phyloP scores from a whole-genome alignment of 2,888 invertebrate species.

The Poecilus cupreus region DNA sequence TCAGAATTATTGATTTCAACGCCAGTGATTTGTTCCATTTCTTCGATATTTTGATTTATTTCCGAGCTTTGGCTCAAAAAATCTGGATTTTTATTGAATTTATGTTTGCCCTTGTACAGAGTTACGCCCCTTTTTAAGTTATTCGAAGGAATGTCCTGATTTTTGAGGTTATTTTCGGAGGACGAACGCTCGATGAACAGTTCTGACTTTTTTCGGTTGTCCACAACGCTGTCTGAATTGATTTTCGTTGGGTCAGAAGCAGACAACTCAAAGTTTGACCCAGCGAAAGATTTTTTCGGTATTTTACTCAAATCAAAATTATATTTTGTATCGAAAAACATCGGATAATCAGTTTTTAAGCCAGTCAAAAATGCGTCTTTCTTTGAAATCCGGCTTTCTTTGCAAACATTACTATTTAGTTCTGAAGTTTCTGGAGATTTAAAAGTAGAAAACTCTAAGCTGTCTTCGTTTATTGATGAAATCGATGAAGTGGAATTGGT shows the following conservation, averaged over 20 bases:
- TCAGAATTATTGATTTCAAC: conserved; percentile 23
- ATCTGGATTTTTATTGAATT: not conserved
- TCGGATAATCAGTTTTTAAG: conserved; percentile 33
- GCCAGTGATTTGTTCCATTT: conserved; percentile 20
- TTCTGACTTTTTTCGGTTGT: not conserved
- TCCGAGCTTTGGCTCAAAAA: not conserved
- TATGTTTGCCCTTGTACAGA: conserved; percentile 16
- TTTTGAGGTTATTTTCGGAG: conserved; percentile 42
- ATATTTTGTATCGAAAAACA: conserved; percentile 44
- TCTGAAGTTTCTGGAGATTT: conserved; percentile 8
- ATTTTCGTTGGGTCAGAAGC: not conserved
- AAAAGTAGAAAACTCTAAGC: conserved; percentile 35
- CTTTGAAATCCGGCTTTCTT: conserved; percentile 58
- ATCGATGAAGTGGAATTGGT: conserved; percentile 43
- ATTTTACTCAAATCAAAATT: conserved; percentile 41
- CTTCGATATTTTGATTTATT: conserved; percentile 14
- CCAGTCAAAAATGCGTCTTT: not conserved
- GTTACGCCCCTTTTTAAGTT: conserved; percentile 14
- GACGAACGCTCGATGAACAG: not conserved
- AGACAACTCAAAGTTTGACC: conserved; percentile 7
- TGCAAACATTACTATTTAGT: not conserved
- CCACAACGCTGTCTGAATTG: conserved; percentile 29
- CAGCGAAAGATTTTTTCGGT: not conserved
- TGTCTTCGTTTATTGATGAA: conserved; percentile 35
- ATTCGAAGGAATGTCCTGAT: conserved; percentile 20